phyloP scores from a whole-genome alignment of 2,113 vertebrate genomes.

The Hippoglossus stenolepis region DNA sequence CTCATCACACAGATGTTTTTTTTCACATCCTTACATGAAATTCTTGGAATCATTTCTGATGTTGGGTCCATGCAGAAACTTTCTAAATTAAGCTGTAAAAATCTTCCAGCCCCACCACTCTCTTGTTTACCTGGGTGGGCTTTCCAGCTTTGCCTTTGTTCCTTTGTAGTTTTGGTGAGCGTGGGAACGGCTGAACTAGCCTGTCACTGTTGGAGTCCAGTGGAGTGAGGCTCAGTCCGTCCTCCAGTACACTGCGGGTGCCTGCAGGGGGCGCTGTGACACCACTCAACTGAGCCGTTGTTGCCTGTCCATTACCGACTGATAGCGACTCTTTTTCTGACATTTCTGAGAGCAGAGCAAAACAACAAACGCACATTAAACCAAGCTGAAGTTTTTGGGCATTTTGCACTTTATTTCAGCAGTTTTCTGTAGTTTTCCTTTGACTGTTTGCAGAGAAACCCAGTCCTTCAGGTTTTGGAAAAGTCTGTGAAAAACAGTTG shows the following conservation, averaged over 20 bases:
- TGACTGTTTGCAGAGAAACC: not conserved
- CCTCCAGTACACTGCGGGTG: constrained; percentile 20
- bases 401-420: not conserved
- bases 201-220: constrained; percentile 36
- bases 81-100: too few relatives aligned
- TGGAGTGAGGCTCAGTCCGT: constrained; percentile 10
- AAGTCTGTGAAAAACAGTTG: not conserved
- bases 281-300: not conserved
- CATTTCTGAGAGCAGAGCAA: constrained; percentile 61
- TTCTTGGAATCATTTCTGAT: not conserved
- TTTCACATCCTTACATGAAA: too few relatives aligned
- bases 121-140: constrained; percentile 59
- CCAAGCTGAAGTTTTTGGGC: rapidly evolving
- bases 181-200: constrained; percentile 72
- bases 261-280: constrained; percentile 27
- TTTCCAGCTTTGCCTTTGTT: constrained; percentile 37
- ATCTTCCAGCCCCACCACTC: not conserved
- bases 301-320: not conserved
- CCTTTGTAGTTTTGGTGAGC: constrained; percentile 73
- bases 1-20: too few relatives aligned
- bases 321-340: constrained; percentile 35
- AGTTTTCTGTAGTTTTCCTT: not conserved
- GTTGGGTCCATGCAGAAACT: too few relatives aligned
- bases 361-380: not conserved
- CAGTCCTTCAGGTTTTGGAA: constrained; percentile 11